These are phyloP conservation scores for Matsumurasca onukii DNA, from an alignment of 1,140 invertebrate genomes.

Conservation along the genomic window DNA sequence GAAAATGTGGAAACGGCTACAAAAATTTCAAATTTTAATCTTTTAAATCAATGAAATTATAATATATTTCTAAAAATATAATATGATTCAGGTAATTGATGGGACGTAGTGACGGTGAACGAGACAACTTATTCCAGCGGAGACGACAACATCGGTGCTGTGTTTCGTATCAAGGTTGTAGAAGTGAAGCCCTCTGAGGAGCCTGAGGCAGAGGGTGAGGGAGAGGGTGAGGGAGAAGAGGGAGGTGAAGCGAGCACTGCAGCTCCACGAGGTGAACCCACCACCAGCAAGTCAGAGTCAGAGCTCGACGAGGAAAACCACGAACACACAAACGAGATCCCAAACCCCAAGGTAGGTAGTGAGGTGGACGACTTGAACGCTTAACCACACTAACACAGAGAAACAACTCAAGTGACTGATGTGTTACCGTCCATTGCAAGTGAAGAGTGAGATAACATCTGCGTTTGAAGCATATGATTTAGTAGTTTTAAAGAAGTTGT, in stretches of 20 bases:
- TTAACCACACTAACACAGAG: background rate
- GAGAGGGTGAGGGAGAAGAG: slow-evolving; percentile 40
- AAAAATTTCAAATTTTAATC: too few relatives aligned
- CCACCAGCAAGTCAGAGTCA: slow-evolving; percentile 14
- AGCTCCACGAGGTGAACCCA: background rate
- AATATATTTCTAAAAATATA: background rate
- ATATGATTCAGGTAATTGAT: slow-evolving; percentile 55
- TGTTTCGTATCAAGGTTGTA: slow-evolving; percentile 54
- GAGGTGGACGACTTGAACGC: slow-evolving; percentile 14
- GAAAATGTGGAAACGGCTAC: too few relatives aligned
- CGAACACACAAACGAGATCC: slow-evolving; percentile 21
- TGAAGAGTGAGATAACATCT: too few relatives aligned
- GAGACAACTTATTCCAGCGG: slow-evolving; percentile 54
- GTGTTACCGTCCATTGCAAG: background rate
- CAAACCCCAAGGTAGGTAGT: slow-evolving; percentile 16
- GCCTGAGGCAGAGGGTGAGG: background rate
- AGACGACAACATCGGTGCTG: slow-evolving; percentile 47
- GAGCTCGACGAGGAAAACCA: slow-evolving; percentile 1
- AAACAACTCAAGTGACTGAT: too few relatives aligned
- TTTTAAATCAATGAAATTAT: too few relatives aligned
- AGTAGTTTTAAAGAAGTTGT: too few relatives aligned
- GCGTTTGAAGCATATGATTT: too few relatives aligned
- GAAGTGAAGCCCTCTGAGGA: slow-evolving; percentile 50
- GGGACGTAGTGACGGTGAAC: slow-evolving; percentile 59
- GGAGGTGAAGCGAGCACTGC: background rate